phyloP scores from a whole-genome alignment of 2,888 invertebrate species.

The Tenthredo amoena region DNA sequence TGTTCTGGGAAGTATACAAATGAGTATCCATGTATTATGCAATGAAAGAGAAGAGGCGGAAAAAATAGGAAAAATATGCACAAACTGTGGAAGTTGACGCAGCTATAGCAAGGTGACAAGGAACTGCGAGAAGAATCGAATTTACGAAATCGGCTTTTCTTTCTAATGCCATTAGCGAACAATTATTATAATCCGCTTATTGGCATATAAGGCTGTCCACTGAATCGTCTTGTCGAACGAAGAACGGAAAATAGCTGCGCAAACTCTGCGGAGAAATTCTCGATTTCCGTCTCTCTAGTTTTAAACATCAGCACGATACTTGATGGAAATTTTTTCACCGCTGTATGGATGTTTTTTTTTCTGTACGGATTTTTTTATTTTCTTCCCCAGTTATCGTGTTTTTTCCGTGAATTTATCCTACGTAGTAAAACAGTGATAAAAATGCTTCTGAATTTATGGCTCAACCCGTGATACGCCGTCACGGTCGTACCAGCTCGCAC shows the following conservation, averaged over 20 bases:
- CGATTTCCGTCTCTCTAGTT: neutral
- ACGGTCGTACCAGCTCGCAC: neutral
- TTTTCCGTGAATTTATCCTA: neutral
- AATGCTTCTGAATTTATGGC: slow-evolving; percentile 6
- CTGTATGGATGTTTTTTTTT: neutral
- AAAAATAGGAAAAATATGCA: neutral
- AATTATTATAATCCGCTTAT: slow-evolving; percentile 31
- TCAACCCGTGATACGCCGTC: neutral
- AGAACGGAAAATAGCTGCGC: neutral
- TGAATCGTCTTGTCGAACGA: neutral
- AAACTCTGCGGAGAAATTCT: neutral
- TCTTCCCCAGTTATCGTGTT: neutral
- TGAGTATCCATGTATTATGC: neutral
- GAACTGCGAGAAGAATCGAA: slow-evolving; percentile 6
- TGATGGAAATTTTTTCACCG: neutral
- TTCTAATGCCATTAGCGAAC: neutral
- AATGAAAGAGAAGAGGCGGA: neutral
- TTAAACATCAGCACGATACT: neutral
- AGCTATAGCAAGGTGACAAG: neutral
- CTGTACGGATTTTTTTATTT: neutral
- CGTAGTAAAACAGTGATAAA: slow-evolving; percentile 32
- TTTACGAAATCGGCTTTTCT: slow-evolving; percentile 10
- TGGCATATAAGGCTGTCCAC: neutral
- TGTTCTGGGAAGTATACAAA: neutral
- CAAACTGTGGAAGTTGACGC: neutral